Base-by-base conservation (phyloP, 1,140 invertebrate genomes). In the Solenopsis invicta region DNA sequence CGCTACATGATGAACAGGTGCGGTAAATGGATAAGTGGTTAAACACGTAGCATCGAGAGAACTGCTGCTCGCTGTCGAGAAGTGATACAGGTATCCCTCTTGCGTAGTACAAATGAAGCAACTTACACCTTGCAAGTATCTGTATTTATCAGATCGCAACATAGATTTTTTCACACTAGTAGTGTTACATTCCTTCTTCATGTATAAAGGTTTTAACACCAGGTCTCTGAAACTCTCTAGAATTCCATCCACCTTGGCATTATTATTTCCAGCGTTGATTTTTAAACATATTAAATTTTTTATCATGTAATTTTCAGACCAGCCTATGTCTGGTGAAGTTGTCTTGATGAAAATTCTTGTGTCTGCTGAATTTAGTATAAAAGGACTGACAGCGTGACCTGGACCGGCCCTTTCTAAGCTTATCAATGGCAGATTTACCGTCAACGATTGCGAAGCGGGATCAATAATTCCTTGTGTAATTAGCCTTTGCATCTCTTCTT, bases 21-120 rank as follows among this genome's bases (percentile, higher is more conserved):
- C 96, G 0, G 97, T 98, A 85, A 98, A 98, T 6, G 96, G 96
- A 92, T 98, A 98, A 80, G 93, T 93, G 0, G 93, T 95, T 41
- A 95, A 81, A 77, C 94, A 95, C 21, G 91, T 91, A 0, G 92
- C 87, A 48, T 93, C 92, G 6, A 77, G 78, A 62, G 92, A 88
- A 37, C 91, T 89, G 3, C 62, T 86, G 5, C 78, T 91, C 3
- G 93, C 86, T 4, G 93, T 86, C 4, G 95, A 94, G 56, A 97
- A 95, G 71, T 97, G 95, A 90, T 96, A 97, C 4, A 97, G 89
- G 86, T 96, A 96, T 45, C 96, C 96, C 90, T 97, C 96, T 86
- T 96, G 96, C 4, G 95, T 93, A 1, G 96, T 96, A 50, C 95
- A 96, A 62, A 97, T 91, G 1, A 96, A 90, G 78, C 96, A 96